Base-by-base conservation (phyloP, 2,888 invertebrate species). In the Zelleria hepariella region DNA sequence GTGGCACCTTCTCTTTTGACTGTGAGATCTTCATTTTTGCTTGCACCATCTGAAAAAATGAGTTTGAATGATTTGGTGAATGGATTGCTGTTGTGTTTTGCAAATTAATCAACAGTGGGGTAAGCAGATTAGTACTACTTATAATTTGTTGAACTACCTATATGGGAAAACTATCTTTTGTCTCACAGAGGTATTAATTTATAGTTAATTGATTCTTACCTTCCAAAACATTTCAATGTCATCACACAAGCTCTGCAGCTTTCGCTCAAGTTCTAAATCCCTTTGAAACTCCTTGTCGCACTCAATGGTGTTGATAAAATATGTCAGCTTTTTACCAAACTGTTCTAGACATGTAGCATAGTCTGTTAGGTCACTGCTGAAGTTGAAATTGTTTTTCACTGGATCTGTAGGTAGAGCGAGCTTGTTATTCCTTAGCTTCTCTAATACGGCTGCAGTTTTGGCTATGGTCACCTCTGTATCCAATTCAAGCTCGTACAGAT, bases 151-250 rank as follows among this genome's bases (percentile, higher is more conserved):
- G n/a, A n/a, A n/a, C n/a, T n/a, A n/a, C n/a, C n/a, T n/a, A n/a
- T n/a, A n/a, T n/a, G n/a, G n/a, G n/a, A n/a, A n/a, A n/a, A n/a
- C n/a, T n/a, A n/a, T n/a, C n/a, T n/a, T n/a, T n/a, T n/a, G n/a
- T n/a, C n/a, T n/a, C n/a, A n/a, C n/a, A n/a, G n/a, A n/a, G n/a
- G n/a, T n/a, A n/a, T n/a, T n/a, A n/a, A n/a, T n/a, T n/a, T n/a
- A n/a, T n/a, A n/a, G n/a, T n/a, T n/a, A n/a, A n/a, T n/a, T 4
- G 15, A 53, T 27, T 57, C 6, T 55, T 68, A 86, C 87, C 79
- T 84, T 75, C 27, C 78, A 80, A 63, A 87, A 85, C 67, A 78
- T 73, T 48, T 79, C 74, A 1, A 86, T 81, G 74, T 85, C 80
- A 51, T 79, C 70, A 64, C 78, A 80, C 7, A 87, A 65, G 26